These are phyloP conservation scores for Bellardia pandia DNA, from an alignment of 2,888 invertebrate species.

Conservation along the genomic window DNA sequence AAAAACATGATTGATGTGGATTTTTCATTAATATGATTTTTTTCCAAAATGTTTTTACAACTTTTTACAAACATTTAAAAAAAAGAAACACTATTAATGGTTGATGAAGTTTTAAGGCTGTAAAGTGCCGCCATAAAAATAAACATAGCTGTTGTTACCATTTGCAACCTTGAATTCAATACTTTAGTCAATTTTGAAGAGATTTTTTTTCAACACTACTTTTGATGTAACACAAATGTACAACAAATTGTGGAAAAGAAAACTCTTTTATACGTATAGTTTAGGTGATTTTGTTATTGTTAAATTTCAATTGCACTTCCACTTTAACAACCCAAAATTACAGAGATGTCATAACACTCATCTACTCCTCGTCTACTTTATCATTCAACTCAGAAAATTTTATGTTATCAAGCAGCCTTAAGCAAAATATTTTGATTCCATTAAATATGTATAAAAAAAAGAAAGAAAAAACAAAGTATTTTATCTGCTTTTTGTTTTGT, in stretches of 20 bases:
- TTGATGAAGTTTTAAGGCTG: conserved; percentile 9
- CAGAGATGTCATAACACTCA: background rate
- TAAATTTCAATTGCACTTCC: background rate
- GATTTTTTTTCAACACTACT: background rate
- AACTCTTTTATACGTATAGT: no score
- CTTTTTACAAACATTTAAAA: background rate
- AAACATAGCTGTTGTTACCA: background rate
- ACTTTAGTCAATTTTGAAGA: conserved; percentile 6
- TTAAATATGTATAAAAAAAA: conserved; percentile 3
- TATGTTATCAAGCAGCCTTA: conserved; percentile 1
- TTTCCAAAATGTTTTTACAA: background rate
- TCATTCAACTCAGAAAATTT: no score
- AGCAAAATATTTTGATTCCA: conserved; percentile 24
- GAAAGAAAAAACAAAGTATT: background rate
- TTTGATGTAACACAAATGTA: background rate
- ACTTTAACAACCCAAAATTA: background rate
- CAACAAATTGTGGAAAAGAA: background rate
- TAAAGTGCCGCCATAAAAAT: background rate
- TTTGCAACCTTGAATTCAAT: conserved; percentile 60
- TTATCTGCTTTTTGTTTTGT: background rate
- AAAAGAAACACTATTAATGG: background rate
- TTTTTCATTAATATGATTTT: conserved; percentile 11
- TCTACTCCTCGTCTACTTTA: no score
- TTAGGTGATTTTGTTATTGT: background rate
- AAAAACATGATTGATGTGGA: background rate